Conservation (phyloP, 2,797 vertebrate species). For the Catharus ustulatus region DNA sequence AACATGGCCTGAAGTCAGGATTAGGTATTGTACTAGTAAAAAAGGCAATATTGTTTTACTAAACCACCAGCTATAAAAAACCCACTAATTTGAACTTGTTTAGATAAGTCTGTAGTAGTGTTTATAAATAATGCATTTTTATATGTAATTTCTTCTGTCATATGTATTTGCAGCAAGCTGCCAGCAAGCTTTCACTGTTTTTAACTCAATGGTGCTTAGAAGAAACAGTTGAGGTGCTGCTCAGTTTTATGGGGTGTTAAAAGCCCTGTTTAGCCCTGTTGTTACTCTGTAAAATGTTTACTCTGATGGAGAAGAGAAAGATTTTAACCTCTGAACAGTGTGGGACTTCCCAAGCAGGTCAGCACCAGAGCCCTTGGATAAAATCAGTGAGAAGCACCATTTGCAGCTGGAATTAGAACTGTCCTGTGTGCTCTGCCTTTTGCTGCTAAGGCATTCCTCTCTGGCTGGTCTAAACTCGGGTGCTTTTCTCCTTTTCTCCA, state of each 20-base stretch:
- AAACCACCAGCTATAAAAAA: neutral
- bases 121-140: neutral
- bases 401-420: neutral
- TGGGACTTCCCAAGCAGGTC: rapidly evolving
- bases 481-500: neutral
- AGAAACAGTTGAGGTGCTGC: neutral
- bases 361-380: neutral
- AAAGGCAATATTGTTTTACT: neutral
- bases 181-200: neutral
- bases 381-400: neutral
- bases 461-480: neutral
- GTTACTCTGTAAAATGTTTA: neutral
- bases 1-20: neutral
- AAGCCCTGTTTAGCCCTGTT: neutral
- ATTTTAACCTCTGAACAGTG: neutral
- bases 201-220: neutral
- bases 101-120: neutral
- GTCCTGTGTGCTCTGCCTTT: neutral
- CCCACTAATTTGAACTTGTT: neutral
- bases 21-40: neutral
- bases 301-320: neutral
- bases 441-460: neutral
- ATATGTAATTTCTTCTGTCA: neutral
- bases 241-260: neutral
- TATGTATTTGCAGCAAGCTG: neutral